phyloP scores from a whole-genome alignment of 2,888 invertebrate genomes.

The Stenodema calcarata region DNA sequence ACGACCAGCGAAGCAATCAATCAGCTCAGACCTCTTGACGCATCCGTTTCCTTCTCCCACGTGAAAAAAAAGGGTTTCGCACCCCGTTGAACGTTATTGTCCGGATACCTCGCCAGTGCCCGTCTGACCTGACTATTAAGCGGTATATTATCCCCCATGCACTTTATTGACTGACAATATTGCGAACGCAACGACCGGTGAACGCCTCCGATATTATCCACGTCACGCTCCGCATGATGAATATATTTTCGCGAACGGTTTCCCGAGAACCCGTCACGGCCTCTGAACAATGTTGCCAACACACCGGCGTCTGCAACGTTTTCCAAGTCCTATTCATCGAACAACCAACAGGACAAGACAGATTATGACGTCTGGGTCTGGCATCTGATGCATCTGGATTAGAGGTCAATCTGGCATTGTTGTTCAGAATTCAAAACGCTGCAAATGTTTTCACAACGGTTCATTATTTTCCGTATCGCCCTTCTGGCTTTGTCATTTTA shows the following conservation, averaged over 20 bases:
- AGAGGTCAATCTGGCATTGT: too few species aligned
- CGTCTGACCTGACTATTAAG: conserved; percentile 12
- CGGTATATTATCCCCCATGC: conserved; percentile 9
- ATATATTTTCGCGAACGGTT: conserved; percentile 2
- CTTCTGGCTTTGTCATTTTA: too few species aligned
- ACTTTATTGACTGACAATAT: conserved; percentile 10
- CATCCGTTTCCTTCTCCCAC: not conserved
- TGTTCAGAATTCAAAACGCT: too few species aligned
- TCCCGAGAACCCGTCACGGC: not conserved
- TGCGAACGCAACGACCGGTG: not conserved
- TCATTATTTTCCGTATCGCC: too few species aligned
- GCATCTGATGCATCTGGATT: too few species aligned
- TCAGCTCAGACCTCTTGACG: not conserved
- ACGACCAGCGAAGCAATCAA: not conserved
- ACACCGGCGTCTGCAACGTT: too few species aligned
- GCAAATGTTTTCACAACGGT: too few species aligned
- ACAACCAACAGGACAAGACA: too few species aligned
- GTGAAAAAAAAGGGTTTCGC: not conserved
- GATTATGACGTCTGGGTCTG: too few species aligned
- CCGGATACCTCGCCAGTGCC: not conserved
- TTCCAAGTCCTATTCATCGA: too few species aligned
- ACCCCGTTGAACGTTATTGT: not conserved
- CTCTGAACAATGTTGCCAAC: too few species aligned
- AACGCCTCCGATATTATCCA: not conserved
- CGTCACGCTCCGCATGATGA: not conserved